Evolutionary conservation across 1,140 invertebrate species (phyloP).

Genomic region (Hydropsyche tenuis): DNA sequence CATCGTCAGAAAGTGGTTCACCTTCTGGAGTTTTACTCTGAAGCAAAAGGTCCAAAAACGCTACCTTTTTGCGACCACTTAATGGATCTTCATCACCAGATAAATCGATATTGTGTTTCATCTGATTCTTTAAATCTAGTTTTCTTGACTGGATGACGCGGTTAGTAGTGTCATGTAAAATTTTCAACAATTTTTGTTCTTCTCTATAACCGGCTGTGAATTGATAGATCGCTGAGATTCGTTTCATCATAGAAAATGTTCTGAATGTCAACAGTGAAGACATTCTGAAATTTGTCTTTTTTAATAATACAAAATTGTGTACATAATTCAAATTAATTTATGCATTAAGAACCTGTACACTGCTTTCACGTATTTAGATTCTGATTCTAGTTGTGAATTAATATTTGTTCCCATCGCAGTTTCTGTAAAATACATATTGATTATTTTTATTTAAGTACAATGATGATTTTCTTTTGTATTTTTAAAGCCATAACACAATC

Average conservation of each 20-base stretch:
- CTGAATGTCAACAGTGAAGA: slow-evolving; percentile 13
- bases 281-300: slow-evolving; percentile 36
- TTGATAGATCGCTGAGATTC: slow-evolving; percentile 27
- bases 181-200: slow-evolving; percentile 8
- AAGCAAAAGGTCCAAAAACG: slow-evolving; percentile 48
- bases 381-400: slow-evolving; percentile 37
- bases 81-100: slow-evolving; percentile 8
- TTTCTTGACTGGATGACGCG: slow-evolving; percentile 32
- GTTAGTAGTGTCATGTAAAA: slow-evolving; percentile 30
- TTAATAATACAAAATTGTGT: too few relatives aligned
- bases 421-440: slow-evolving; percentile 12
- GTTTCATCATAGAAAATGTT: slow-evolving; percentile 22
- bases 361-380: slow-evolving; percentile 40
- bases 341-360: slow-evolving; percentile 38
- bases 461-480: too few relatives aligned
- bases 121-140: slow-evolving; percentile 5
- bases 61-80: slow-evolving; percentile 30
- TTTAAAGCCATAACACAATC: too few relatives aligned
- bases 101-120: background rate
- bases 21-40: slow-evolving; percentile 59
- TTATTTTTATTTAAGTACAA: background rate
- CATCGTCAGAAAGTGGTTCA: slow-evolving; percentile 67
- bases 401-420: slow-evolving; percentile 42
- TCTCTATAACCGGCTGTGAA: slow-evolving; percentile 16
- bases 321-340: background rate